Percentiles rank a stretch among this genome's conserved stretches.
Evolutionary conservation across 2,113 vertebrate species (phyloP).

Genomic region (Tragelaphus imberbis): DNA sequence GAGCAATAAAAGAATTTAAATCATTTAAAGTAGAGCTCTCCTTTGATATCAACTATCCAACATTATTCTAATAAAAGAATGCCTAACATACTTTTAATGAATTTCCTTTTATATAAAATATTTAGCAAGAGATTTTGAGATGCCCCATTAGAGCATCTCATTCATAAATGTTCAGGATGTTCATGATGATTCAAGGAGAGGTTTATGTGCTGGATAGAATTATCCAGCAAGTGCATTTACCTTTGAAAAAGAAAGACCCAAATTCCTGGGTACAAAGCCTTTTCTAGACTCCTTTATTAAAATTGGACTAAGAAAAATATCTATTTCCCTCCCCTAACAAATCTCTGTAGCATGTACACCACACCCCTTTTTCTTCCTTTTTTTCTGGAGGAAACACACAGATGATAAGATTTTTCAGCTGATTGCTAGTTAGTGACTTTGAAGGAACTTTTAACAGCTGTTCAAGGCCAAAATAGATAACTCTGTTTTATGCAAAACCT

Average conservation of each 20-base stretch:
- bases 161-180: constrained; percentile 58
- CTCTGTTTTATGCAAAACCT: constrained; percentile 64
- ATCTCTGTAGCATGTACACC: background rate
- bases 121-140: constrained; percentile 58
- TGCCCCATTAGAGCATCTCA: constrained; percentile 62
- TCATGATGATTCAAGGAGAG: constrained; percentile 40
- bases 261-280: background rate
- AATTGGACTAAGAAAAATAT: background rate
- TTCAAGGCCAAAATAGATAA: constrained; percentile 70
- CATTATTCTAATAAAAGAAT: constrained; percentile 61
- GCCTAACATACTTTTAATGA: constrained; percentile 56
- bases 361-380: no score
- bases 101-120: constrained; percentile 72
- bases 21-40: constrained; percentile 50
- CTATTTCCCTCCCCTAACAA: background rate
- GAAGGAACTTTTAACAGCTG: constrained; percentile 64
- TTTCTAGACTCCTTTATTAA: background rate
- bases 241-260: constrained; percentile 15
- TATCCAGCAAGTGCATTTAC: constrained; percentile 16
- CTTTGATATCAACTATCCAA: constrained; percentile 47
- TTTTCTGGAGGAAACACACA: background rate
- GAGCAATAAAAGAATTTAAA: constrained; percentile 60
- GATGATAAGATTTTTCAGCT: constrained; percentile 40
- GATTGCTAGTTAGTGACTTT: constrained; percentile 64
- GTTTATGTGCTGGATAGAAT: background rate